phyloP scores from a whole-genome alignment of 2,113 vertebrate species.

The Columbina picui region DNA sequence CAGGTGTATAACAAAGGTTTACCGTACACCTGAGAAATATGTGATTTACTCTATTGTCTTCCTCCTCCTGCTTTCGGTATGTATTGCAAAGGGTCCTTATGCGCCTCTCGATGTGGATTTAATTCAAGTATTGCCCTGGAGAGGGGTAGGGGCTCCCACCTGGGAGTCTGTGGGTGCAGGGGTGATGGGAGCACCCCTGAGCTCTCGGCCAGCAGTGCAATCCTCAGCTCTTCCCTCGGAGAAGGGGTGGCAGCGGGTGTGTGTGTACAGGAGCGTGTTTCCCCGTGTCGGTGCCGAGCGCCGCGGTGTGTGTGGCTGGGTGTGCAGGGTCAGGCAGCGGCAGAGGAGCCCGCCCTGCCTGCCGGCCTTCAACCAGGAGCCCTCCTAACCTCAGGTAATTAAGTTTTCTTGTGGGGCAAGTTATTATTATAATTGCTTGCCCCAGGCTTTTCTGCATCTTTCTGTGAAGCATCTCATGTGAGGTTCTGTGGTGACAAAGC shows the following conservation, averaged over 20 bases:
- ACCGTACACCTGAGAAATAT: rapidly evolving
- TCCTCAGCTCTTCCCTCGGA: neutral
- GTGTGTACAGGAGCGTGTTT: rapidly evolving
- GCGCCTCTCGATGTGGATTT: neutral
- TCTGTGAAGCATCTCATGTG: neutral
- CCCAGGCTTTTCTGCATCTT: neutral
- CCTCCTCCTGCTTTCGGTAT: neutral
- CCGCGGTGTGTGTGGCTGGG: neutral
- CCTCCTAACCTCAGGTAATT: slow-evolving; percentile 49
- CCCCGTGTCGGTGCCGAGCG: rapidly evolving
- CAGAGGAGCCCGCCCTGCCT: neutral
- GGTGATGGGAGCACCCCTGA: rapidly evolving
- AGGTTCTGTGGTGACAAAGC: slow-evolving; percentile 1
- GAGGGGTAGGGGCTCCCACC: neutral
- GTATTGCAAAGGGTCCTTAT: neutral
- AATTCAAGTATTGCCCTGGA: neutral
- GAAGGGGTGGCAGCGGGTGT: neutral
- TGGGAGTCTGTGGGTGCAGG: neutral
- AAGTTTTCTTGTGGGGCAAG: slow-evolving; percentile 29
- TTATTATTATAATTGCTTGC: slow-evolving; percentile 16
- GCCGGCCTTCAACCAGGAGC: rapidly evolving
- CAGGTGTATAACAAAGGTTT: slow-evolving; percentile 21
- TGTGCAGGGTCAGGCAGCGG: neutral
- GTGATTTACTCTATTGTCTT: neutral
- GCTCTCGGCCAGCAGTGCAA: rapidly evolving